phyloP scores from a whole-genome alignment of 2,888 invertebrate genomes.

The Galerucella calmariensis region DNA sequence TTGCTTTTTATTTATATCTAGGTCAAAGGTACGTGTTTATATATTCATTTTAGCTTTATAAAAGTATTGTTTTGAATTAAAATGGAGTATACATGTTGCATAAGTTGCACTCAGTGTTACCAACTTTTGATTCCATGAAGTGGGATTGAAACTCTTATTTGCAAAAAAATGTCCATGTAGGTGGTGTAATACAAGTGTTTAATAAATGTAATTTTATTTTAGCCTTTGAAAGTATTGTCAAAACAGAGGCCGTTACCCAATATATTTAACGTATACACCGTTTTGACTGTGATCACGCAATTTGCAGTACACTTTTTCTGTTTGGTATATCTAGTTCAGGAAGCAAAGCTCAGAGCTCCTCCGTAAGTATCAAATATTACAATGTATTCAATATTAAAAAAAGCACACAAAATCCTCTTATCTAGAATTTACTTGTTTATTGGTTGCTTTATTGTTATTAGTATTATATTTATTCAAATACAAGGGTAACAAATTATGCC shows the following conservation, averaged over 20 bases:
- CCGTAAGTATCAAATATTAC: slow-evolving; percentile 66
- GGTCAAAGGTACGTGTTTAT: slow-evolving; percentile 82
- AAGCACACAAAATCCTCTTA: no score
- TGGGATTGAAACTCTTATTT: not conserved
- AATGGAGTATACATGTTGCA: no score
- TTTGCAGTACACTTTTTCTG: slow-evolving; percentile 95
- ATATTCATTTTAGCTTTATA: no score
- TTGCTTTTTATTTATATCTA: slow-evolving; percentile 97
- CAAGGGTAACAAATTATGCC: no score
- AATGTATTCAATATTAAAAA: no score
- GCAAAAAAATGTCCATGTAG: not conserved
- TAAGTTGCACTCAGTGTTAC: no score
- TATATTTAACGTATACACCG: slow-evolving; percentile 97
- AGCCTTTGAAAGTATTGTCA: slow-evolving; percentile 93
- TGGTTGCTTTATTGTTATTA: no score
- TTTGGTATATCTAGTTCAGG: slow-evolving; percentile 87
- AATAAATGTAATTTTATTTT: slow-evolving; percentile 57
- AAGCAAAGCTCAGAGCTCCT: slow-evolving; percentile 79
- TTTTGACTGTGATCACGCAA: slow-evolving; percentile 93
- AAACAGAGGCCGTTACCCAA: slow-evolving; percentile 96
- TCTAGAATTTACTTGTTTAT: no score
- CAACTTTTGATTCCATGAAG: no score
- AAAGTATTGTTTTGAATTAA: no score
- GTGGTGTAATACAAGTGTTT: not conserved
- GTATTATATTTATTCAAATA: no score